Conservation (phyloP, 2,797 vertebrate genomes). For the Centropyge bicolor region DNA sequence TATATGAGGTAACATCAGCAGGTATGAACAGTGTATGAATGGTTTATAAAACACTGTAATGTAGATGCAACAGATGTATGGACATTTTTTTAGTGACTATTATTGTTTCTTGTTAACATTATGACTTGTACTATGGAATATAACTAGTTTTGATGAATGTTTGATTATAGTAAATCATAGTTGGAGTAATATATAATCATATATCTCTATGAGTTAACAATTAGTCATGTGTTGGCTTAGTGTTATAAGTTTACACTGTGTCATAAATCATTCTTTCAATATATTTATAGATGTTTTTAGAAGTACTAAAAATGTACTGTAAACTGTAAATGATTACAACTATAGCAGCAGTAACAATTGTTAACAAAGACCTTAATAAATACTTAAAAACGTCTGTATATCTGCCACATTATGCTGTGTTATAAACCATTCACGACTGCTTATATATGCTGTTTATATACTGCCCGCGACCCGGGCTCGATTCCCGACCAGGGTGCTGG, state of each 20-base stretch:
- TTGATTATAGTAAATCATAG: constrained; percentile 5
- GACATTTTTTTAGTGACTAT: not conserved
- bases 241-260: not conserved
- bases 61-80: constrained; percentile 16
- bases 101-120: not conserved
- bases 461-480: not conserved
- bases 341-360: too few species aligned
- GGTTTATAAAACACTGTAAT: constrained; percentile 20
- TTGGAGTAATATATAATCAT: not conserved
- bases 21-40: constrained; percentile 15
- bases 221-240: not conserved
- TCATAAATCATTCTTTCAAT: constrained; percentile 11
- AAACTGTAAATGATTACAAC: not conserved
- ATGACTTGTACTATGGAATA: constrained; percentile 4
- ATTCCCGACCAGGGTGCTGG: too few species aligned
- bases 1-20: constrained; percentile 1
- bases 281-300: constrained; percentile 3
- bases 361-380: too few species aligned
- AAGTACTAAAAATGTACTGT: constrained; percentile 10
- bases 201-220: not conserved
- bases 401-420: constrained; percentile 16
- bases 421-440: not conserved
- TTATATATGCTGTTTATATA: constrained; percentile 2
- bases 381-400: not conserved
- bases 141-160: not conserved